A percentile compares a stretch with the other conserved stretches of the same genome.
Conservation (phyloP, 2,113 vertebrate species). For the Hipposideros armiger region DNA sequence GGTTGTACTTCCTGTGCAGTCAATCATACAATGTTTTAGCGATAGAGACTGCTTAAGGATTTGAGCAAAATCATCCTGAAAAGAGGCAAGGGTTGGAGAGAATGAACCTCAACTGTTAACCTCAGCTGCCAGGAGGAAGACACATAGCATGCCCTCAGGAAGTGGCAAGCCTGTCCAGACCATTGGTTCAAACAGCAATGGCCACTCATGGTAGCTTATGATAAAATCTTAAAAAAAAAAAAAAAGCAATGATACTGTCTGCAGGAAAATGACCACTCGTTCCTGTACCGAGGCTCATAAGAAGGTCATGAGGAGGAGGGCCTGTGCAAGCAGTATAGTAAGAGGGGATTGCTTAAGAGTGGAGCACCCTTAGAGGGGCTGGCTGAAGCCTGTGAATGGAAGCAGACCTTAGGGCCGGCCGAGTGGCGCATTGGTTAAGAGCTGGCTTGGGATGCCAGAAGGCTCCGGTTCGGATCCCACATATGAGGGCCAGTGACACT, state of each 20-base stretch:
- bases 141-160: not conserved
- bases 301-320: not conserved
- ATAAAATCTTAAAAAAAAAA: too few species aligned
- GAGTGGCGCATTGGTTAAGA: too few species aligned
- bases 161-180: not conserved
- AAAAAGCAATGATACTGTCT: not conserved
- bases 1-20: not conserved
- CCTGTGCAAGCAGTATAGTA: not conserved
- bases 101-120: not conserved
- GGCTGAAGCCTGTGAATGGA: not conserved
- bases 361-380: not conserved
- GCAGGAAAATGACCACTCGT: not conserved
- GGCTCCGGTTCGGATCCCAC: too few species aligned
- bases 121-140: not conserved
- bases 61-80: not conserved
- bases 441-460: too few species aligned
- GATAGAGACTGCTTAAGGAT: not conserved
- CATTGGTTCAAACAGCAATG: not conserved
- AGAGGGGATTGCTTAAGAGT: not conserved
- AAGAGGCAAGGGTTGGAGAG: not conserved
- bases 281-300: not conserved
- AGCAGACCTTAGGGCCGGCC: not conserved
- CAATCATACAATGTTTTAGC: not conserved
- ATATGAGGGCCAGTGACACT: too few species aligned
- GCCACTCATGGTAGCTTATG: too few species aligned